A percentile compares a stretch with the other conserved stretches of the same genome.
Evolutionary conservation across 2,113 vertebrate species (phyloP).

Genomic region (Gopherus evgoodei): DNA sequence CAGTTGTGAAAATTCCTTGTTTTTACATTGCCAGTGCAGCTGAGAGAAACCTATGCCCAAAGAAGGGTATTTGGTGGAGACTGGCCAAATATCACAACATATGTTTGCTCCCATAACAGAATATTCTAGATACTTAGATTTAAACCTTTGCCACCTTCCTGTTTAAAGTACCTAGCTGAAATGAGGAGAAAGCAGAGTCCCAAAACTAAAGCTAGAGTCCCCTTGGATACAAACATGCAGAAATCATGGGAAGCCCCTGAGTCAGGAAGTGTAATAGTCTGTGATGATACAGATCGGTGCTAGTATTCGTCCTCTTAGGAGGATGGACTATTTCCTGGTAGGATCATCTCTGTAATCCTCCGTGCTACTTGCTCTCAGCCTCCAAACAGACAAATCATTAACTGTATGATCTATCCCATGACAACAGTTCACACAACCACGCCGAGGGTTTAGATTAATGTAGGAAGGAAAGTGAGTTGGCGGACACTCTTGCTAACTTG

Average conservation of each 20-base stretch:
- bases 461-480: not conserved
- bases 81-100: not conserved
- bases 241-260: not conserved
- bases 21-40: not conserved
- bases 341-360: not conserved
- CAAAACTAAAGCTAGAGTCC: rapidly evolving
- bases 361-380: not conserved
- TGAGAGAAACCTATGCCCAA: not conserved
- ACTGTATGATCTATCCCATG: not conserved
- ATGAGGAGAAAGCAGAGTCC: rapidly evolving
- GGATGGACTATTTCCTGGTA: not conserved
- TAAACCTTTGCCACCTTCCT: not conserved
- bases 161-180: not conserved
- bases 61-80: not conserved
- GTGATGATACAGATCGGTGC: not conserved
- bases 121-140: rapidly evolving
- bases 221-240: not conserved
- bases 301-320: not conserved
- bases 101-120: not conserved
- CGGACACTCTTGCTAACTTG: not conserved
- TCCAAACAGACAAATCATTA: not conserved
- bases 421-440: not conserved
- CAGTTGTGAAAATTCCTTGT: not conserved
- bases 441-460: not conserved
- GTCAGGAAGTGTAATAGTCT: not conserved